Base-by-base conservation (phyloP, 1,140 invertebrate species). In the Trichomalopsis sarcophagae region DNA sequence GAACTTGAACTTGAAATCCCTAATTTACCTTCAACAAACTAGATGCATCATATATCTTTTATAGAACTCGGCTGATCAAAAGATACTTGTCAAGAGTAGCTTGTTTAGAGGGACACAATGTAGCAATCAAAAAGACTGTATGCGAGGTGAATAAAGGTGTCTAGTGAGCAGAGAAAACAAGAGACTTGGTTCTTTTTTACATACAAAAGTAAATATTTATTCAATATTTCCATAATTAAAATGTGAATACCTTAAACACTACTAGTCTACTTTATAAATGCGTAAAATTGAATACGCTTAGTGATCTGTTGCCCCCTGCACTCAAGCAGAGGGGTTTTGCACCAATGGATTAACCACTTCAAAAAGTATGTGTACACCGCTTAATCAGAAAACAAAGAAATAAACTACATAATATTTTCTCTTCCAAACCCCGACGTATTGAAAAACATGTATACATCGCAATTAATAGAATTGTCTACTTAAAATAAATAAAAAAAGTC, bases 181-280 rank as follows among this genome's bases (percentile, higher is more conserved):
- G 30, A 82, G 17, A 27, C 33, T 69, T 30, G n/a, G 30, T n/a
- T 50, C 27, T 14, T 73, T 44, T 81, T 68, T 84, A 68, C 71
- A 68, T 90, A 89, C 55, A 89, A 90, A 91, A 90, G 87, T 91
- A 90, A 87, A 88, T 89, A 89, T 91, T 90, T 90, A 90, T 90
- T 89, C 36, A 75, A 0, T 73, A 69, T 50, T 81, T 68, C 13
- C 36, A 74, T 74, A 47, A 75, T 50, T 84, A 50, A 81, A 84
- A n/a, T 66, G 66, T 87, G 79, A 78, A 83, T 83, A 87, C 62
- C 81, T 88, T 87, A 88, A 79, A 69, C 82, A 62, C n/a, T 82
- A 62, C 44, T 77, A 85, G 23, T 55, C 55, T 81, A 82, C 40
- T 21, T 40, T 84, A 86, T 87, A 88, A 88, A 86, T 85, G 86